Conservation (phyloP, 2,888 invertebrate species). For the Thera obeliscata region DNA sequence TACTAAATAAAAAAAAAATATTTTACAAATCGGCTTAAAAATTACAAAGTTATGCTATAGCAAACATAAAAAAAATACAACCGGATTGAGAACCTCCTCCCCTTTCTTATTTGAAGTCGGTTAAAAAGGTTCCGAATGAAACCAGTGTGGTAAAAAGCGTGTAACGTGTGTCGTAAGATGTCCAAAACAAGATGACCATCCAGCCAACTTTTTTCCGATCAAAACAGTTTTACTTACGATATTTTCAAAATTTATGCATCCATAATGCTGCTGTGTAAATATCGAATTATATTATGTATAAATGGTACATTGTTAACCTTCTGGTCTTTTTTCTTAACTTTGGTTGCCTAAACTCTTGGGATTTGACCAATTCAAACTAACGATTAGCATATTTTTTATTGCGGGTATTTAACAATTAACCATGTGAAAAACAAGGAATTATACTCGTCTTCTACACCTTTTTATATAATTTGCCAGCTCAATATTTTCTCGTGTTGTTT, state of each 20-base stretch:
- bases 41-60: too few relatives aligned
- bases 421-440: conserved; percentile 6
- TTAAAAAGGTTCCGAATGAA: neutral
- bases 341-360: neutral
- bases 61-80: too few relatives aligned
- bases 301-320: neutral
- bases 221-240: neutral
- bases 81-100: too few relatives aligned
- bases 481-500: conserved; percentile 27
- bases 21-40: too few relatives aligned
- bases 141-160: neutral
- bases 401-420: neutral
- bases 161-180: neutral
- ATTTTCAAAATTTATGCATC: too few relatives aligned
- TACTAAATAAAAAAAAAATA: too few relatives aligned
- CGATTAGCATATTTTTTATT: conserved; percentile 21
- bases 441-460: conserved; percentile 1
- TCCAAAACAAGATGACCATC: neutral
- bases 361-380: conserved; percentile 3
- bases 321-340: conserved; percentile 3
- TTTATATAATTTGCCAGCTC: conserved; percentile 11
- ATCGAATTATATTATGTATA: neutral
- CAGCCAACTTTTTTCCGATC: too few relatives aligned
- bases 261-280: neutral
- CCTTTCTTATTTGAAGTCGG: too few relatives aligned